phyloP scores from a whole-genome alignment of 1,140 invertebrate genomes.

The Musca domestica region DNA sequence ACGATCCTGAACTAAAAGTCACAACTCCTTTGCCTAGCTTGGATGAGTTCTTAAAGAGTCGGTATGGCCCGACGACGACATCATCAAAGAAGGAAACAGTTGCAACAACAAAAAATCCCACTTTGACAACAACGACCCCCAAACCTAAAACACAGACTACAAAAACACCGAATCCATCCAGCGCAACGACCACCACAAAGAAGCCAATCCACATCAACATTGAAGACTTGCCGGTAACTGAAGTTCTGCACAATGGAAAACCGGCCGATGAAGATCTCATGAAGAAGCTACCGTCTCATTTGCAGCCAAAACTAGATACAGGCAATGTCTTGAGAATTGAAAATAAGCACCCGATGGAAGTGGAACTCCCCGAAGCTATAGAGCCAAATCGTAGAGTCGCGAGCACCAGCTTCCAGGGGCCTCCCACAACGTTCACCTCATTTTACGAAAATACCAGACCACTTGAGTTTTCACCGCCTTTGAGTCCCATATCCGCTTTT shows the following conservation, averaged over 20 bases:
- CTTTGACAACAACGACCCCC: not conserved
- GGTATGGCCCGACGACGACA: not conserved
- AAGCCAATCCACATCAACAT: conserved; percentile 21
- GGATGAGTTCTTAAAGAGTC: conserved; percentile 27
- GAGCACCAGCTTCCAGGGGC: conserved; percentile 22
- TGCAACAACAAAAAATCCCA: not conserved
- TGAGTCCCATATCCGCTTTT: conserved; percentile 34
- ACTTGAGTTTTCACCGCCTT: no score
- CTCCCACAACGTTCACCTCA: not conserved
- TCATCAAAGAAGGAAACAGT: not conserved
- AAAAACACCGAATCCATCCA: not conserved
- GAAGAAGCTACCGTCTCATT: not conserved
- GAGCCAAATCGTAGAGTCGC: no score
- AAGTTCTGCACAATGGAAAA: conserved; percentile 2
- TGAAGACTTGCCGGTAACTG: conserved; percentile 26
- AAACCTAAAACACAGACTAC: not conserved
- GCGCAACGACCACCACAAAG: conserved; percentile 15
- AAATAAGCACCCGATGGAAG: conserved; percentile 14
- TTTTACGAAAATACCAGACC: not conserved
- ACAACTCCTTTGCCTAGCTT: conserved; percentile 23
- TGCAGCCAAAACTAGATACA: not conserved
- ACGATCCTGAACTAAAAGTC: no score
- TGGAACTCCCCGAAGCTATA: not conserved
- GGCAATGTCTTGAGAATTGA: conserved; percentile 3
- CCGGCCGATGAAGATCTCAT: conserved; percentile 12